Conservation (phyloP, 2,888 invertebrate genomes). For the Dasypolia templi region DNA sequence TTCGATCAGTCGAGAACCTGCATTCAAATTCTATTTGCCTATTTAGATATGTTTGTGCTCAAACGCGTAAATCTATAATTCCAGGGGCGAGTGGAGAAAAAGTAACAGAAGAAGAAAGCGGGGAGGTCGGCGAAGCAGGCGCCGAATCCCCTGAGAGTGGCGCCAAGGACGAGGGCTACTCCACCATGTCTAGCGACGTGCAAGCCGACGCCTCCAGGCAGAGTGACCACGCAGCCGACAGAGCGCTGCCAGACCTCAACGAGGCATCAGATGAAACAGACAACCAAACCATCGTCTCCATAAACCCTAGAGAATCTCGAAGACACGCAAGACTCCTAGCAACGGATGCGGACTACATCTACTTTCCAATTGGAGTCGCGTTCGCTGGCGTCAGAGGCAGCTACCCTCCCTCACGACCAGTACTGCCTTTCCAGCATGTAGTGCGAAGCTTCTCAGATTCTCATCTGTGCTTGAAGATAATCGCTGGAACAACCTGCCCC, state of each 20-base stretch:
- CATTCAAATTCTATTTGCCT: background rate
- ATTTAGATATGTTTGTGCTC: background rate
- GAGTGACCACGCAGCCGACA: constrained; percentile 89
- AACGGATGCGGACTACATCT: constrained; percentile 91
- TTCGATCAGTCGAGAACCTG: background rate
- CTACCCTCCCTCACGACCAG: constrained; percentile 93
- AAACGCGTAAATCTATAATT: constrained; percentile 51
- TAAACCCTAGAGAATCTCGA: constrained; percentile 87
- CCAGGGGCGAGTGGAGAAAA: constrained; percentile 81
- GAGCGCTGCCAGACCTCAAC: constrained; percentile 93
- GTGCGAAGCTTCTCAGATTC: constrained; percentile 94
- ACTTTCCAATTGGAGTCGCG: constrained; percentile 92
- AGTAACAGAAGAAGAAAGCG: constrained; percentile 84
- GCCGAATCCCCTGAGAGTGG: constrained; percentile 94
- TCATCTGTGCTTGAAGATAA: constrained; percentile 93
- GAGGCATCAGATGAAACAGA: constrained; percentile 94
- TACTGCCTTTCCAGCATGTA: constrained; percentile 93
- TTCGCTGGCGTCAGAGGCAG: constrained; percentile 92
- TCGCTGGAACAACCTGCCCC: constrained; percentile 90
- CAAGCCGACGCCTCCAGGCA: constrained; percentile 93
- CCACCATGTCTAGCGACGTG: constrained; percentile 95
- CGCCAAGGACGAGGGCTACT: constrained; percentile 95
- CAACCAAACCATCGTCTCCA: constrained; percentile 89
- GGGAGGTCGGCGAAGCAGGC: constrained; percentile 92
- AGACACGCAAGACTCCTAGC: constrained; percentile 90